Conservation (phyloP, 2,797 vertebrate species). For the Gephyroberyx darwinii region DNA sequence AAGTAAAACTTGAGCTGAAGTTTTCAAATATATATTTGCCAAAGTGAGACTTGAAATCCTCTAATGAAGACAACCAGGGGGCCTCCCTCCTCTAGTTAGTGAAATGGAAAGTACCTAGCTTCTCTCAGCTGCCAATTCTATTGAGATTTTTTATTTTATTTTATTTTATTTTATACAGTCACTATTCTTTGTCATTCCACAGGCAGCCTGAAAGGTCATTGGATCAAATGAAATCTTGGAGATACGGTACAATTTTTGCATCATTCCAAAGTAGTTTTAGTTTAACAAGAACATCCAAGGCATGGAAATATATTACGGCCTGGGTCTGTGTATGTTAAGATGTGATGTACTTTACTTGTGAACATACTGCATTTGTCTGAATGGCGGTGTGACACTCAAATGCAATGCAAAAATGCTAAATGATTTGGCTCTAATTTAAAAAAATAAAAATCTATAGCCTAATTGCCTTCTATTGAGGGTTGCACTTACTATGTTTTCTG, state of each 20-base stretch:
- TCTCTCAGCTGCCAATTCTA: not conserved
- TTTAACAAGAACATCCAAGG: not conserved
- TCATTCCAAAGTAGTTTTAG: conserved; percentile 7
- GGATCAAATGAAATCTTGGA: conserved; percentile 14
- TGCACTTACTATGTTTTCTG: not conserved
- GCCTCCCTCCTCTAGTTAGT: not conserved
- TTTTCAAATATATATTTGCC: conserved; percentile 27
- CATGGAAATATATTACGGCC: not conserved
- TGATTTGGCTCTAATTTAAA: not conserved
- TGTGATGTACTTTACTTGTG: conserved; percentile 1
- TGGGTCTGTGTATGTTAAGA: conserved; percentile 20
- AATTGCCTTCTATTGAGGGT: not conserved
- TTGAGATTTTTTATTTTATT: not conserved
- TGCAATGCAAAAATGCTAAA: not conserved
- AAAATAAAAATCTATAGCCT: not conserved
- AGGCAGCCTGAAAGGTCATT: not conserved
- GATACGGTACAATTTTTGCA: not conserved
- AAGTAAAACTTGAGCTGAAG: not conserved
- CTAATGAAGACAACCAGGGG: not conserved
- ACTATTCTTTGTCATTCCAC: conserved; percentile 22
- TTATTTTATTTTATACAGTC: conserved; percentile 3
- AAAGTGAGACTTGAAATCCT: conserved; percentile 25
- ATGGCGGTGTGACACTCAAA: not conserved
- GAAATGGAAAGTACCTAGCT: not conserved
- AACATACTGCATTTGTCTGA: not conserved